A percentile compares a stretch with the other conserved stretches of the same genome.
These are phyloP conservation scores for Gyrodactylus salaris DNA, from an alignment of 1,140 invertebrate genomes.

Conservation along the genomic window DNA sequence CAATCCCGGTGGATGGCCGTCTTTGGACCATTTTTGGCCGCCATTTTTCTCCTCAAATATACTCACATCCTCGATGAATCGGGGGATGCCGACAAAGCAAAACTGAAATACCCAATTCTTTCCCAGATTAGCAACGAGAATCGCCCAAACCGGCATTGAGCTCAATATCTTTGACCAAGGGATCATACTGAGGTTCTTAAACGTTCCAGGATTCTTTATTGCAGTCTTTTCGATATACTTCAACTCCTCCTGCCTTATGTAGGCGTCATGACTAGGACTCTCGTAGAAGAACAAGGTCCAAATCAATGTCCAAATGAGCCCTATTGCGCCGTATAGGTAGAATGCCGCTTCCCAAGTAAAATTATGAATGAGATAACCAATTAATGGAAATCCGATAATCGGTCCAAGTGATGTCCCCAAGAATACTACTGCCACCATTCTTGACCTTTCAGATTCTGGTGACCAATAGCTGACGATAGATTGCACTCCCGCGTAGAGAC, in stretches of 20 bases:
- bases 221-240: not conserved
- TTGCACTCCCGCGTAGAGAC: conserved; percentile 1
- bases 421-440: not conserved
- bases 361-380: not conserved
- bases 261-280: not conserved
- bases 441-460: conserved; percentile 1
- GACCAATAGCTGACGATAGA: conserved; percentile 1
- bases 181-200: not conserved
- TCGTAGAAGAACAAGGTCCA: not conserved
- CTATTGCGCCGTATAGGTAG: conserved; percentile 1
- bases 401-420: conserved; percentile 6
- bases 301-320: not conserved
- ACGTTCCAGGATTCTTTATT: not conserved
- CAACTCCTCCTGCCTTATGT: not conserved
- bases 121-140: conserved; percentile 3
- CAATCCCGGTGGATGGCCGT: not conserved
- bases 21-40: not conserved
- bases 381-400: conserved; percentile 5
- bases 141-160: conserved; percentile 5
- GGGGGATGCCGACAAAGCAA: conserved; percentile 1
- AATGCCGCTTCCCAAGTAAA: not conserved
- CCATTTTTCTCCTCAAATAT: not conserved
- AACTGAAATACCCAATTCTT: conserved; percentile 7
- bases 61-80: not conserved
- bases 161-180: not conserved